Conservation (phyloP, 1,140 invertebrate species). For the Zaprionus camerounensis region DNA sequence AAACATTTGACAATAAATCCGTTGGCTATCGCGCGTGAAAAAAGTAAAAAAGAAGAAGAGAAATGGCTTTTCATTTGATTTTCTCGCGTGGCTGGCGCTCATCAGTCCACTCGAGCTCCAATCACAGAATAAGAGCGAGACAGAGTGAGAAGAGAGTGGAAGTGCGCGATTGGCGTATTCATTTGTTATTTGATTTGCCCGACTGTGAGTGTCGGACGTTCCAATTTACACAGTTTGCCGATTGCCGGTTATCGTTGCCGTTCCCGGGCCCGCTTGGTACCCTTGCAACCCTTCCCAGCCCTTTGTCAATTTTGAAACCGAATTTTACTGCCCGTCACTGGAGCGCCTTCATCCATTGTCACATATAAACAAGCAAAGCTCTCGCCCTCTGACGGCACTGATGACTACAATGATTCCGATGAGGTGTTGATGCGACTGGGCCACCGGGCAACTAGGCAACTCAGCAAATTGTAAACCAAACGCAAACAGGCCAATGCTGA, state of each 20-base stretch:
- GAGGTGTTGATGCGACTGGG: slow-evolving; percentile 45
- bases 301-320: slow-evolving; percentile 43
- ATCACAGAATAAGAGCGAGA: slow-evolving; percentile 43
- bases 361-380: slow-evolving; percentile 19
- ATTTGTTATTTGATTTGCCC: slow-evolving; percentile 77
- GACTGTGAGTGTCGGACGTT: slow-evolving; percentile 42
- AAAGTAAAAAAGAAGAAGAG: slow-evolving; percentile 7
- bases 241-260: slow-evolving; percentile 49
- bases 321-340: slow-evolving; percentile 46
- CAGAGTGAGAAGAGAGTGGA: slow-evolving; percentile 38
- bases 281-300: not conserved
- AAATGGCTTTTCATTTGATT: slow-evolving; percentile 59
- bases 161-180: slow-evolving; percentile 38
- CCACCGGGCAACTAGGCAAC: slow-evolving; percentile 2
- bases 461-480: not conserved
- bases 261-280: slow-evolving; percentile 10
- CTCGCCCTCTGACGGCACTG: slow-evolving; percentile 1
- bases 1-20: slow-evolving; percentile 49
- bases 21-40: slow-evolving; percentile 15
- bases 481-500: not conserved
- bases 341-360: slow-evolving; percentile 26
- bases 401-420: slow-evolving; percentile 31
- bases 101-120: slow-evolving; percentile 45
- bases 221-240: slow-evolving; percentile 50
- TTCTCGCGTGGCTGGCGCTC: slow-evolving; percentile 50